phyloP scores from a whole-genome alignment of 2,113 vertebrate genomes.

The Oryctolagus cuniculus region DNA sequence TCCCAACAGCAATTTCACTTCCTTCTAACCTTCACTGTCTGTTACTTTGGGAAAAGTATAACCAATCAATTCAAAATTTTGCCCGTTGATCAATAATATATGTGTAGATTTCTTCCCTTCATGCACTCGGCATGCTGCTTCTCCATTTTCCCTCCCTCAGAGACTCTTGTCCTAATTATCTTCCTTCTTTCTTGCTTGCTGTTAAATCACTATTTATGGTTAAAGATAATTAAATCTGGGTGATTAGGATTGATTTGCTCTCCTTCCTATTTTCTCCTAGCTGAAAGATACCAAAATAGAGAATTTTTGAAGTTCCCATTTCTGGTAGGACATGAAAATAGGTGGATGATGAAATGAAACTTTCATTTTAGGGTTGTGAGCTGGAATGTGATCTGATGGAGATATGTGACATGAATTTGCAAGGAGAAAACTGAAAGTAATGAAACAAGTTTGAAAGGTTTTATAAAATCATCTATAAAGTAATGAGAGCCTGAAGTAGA shows the following conservation, averaged over 20 bases:
- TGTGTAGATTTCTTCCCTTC: background rate
- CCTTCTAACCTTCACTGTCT: background rate
- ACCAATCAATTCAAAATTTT: background rate
- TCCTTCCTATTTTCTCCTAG: background rate
- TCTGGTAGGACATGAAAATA: background rate
- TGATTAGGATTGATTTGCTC: background rate
- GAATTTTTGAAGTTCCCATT: background rate
- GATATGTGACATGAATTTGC: background rate
- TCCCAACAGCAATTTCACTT: background rate
- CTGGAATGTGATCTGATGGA: background rate
- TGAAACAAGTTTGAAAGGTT: slow-evolving; percentile 2
- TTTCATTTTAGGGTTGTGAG: slow-evolving; percentile 52
- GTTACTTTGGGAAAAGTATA: background rate
- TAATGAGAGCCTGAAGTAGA: background rate
- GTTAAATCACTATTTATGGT: slow-evolving; percentile 5
- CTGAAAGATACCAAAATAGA: background rate
- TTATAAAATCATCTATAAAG: background rate
- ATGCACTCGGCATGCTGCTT: background rate
- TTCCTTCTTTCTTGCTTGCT: slow-evolving; percentile 47
- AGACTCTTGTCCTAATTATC: slow-evolving; percentile 59
- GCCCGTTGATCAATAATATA: background rate
- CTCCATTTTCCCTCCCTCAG: background rate
- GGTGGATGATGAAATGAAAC: slow-evolving; percentile 48
- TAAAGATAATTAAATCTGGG: slow-evolving; percentile 31
- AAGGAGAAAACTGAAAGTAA: slow-evolving; percentile 12